phyloP scores from a whole-genome alignment of 1,140 invertebrate genomes.

The Apis dorsata region DNA sequence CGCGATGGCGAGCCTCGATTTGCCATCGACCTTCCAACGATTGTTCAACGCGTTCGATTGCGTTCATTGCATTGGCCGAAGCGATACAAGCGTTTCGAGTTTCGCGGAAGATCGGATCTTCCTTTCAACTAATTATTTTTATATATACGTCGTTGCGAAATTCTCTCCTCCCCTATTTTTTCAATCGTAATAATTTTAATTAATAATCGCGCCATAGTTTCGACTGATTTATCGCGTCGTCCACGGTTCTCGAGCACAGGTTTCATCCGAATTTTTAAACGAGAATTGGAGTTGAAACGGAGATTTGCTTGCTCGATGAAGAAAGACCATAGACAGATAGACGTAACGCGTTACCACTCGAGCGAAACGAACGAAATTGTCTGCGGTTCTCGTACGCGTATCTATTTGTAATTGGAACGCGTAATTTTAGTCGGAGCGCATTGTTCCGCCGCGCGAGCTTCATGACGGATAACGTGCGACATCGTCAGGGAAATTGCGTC shows the following conservation, averaged over 20 bases:
- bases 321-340: background rate
- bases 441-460: conserved; percentile 54
- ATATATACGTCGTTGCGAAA: background rate
- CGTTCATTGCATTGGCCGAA: background rate
- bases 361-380: conserved; percentile 35
- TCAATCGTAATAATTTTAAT: too few species aligned
- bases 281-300: background rate
- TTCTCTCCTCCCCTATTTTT: background rate
- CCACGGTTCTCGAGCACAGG: too few species aligned
- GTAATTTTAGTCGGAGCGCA: conserved; percentile 64
- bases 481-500: conserved; percentile 69
- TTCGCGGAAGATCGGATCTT: background rate
- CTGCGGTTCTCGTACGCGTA: conserved; percentile 54
- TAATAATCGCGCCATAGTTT: too few species aligned
- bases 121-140: background rate
- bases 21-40: background rate
- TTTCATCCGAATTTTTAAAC: conserved; percentile 18
- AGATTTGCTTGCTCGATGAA: too few species aligned
- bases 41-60: background rate
- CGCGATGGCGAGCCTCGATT: background rate
- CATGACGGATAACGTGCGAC: conserved; percentile 67
- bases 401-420: conserved; percentile 68
- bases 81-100: background rate
- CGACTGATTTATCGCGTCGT: background rate
- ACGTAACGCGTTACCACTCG: background rate